Conservation (phyloP, 2,888 invertebrate species). For the Clanis bilineata region DNA sequence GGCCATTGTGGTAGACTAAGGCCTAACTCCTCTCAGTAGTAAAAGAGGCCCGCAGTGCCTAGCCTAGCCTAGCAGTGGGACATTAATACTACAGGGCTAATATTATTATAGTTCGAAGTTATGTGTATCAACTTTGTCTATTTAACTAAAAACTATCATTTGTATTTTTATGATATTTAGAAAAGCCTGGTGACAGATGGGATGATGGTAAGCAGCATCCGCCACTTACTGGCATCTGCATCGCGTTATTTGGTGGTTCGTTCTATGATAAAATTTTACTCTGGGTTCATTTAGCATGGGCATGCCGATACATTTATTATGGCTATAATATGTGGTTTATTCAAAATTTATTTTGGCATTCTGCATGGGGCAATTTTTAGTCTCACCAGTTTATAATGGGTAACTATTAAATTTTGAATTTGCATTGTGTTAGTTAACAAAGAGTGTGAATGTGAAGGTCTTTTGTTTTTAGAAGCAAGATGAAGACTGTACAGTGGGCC, state of each 20-base stretch:
- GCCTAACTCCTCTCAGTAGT: too few species aligned
- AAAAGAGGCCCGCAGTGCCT: too few species aligned
- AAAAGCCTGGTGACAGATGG: background rate
- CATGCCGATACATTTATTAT: background rate
- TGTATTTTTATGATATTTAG: background rate
- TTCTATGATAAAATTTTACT: background rate
- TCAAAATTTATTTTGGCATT: background rate
- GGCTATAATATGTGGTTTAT: background rate
- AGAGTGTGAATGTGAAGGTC: too few species aligned
- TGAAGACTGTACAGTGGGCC: too few species aligned
- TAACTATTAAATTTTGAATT: too few species aligned
- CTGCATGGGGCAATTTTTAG: background rate
- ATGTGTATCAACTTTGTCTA: background rate
- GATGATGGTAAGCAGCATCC: background rate
- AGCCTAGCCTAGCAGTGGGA: too few species aligned
- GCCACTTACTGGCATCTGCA: background rate
- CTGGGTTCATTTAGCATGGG: background rate
- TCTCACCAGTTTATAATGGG: background rate
- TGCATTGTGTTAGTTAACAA: too few species aligned
- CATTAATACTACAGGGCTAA: too few species aligned
- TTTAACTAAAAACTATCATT: background rate
- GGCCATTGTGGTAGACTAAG: too few species aligned
- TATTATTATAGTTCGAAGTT: background rate
- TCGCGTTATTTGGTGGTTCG: background rate
- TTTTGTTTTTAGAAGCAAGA: too few species aligned